phyloP scores from a whole-genome alignment of 2,113 vertebrate genomes.

The Hippocampus abdominalis region DNA sequence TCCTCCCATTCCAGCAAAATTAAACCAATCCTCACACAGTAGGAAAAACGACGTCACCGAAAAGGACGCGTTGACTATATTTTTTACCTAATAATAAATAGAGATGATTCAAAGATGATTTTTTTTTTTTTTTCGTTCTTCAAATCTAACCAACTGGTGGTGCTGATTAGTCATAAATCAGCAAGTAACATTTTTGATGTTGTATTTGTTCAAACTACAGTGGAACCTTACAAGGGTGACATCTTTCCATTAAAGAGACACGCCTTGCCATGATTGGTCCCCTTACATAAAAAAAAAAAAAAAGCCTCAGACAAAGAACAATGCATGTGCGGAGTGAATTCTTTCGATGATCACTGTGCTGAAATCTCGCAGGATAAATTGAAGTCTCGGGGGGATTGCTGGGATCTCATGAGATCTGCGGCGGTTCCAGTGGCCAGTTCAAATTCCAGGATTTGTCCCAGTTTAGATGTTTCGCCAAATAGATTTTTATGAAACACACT shows the following conservation, averaged over 20 bases:
- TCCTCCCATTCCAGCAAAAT: conserved; percentile 1
- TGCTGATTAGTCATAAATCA: background rate
- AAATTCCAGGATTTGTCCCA: background rate
- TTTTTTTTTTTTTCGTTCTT: background rate
- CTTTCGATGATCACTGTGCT: background rate
- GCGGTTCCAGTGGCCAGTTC: too few relatives aligned
- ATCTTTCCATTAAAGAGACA: background rate
- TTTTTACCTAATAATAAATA: background rate
- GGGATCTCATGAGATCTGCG: too few relatives aligned
- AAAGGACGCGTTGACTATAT: background rate
- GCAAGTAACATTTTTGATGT: background rate
- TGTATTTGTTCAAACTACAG: background rate
- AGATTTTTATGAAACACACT: background rate
- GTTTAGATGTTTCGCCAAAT: background rate
- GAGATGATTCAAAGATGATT: background rate
- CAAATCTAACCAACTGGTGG: background rate
- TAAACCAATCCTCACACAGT: background rate
- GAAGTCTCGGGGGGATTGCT: background rate
- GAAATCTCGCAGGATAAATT: background rate
- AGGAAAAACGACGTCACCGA: background rate
- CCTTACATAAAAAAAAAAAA: too few relatives aligned
- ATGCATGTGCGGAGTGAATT: too few relatives aligned
- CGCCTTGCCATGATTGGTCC: too few relatives aligned
- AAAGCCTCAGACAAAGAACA: too few relatives aligned
- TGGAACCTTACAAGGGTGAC: background rate